Percentiles rank a stretch among this genome's conserved stretches.
These are phyloP conservation scores for Pseudorasbora parva DNA, from an alignment of 2,113 vertebrate genomes.

Conservation along the genomic window DNA sequence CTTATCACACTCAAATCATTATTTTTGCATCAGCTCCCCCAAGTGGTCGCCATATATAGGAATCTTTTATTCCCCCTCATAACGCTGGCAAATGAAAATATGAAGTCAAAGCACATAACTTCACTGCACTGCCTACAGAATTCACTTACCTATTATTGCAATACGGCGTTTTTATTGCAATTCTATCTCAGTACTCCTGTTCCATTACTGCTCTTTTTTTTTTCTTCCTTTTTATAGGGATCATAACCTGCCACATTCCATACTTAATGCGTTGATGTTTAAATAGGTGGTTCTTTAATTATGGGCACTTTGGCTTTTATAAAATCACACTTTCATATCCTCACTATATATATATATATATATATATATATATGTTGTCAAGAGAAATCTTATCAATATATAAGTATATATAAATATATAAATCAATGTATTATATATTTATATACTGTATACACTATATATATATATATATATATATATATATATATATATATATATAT, in stretches of 20 bases:
- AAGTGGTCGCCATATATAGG: slow-evolving; percentile 28
- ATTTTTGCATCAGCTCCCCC: slow-evolving; percentile 50
- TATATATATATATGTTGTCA: too few species aligned
- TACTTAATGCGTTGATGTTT: background rate
- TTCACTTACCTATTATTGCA: background rate
- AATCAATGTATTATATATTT: too few species aligned
- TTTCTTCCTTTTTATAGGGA: too few species aligned
- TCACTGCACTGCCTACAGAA: background rate
- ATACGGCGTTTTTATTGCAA: background rate
- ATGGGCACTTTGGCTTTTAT: background rate
- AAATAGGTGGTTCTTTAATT: background rate
- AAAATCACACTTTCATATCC: background rate
- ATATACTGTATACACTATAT: too few species aligned
- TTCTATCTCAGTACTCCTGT: background rate
- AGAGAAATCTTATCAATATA: too few species aligned
- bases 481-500: too few species aligned
- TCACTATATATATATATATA: too few species aligned
- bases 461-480: too few species aligned
- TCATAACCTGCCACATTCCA: too few species aligned
- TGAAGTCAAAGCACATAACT: background rate
- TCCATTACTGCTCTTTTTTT: background rate
- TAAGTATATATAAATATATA: too few species aligned
- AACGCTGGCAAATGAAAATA: background rate
- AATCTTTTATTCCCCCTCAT: too few species aligned
- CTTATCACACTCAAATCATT: slow-evolving; percentile 13